These are phyloP conservation scores for Periparus ater DNA, from an alignment of 2,797 vertebrate genomes.

Conservation along the genomic window DNA sequence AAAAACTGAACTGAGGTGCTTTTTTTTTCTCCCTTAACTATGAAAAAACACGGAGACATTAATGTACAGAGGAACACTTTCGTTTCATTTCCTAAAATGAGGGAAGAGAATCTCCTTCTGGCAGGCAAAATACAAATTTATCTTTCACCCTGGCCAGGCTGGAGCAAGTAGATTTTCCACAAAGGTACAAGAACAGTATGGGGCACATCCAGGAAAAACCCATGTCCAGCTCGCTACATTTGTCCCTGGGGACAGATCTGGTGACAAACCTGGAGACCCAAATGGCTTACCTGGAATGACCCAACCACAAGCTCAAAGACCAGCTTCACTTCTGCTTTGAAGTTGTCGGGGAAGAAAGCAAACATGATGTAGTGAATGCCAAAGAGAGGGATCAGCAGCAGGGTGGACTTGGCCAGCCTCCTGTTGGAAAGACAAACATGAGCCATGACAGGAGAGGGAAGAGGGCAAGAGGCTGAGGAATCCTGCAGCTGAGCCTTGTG, in stretches of 20 bases:
- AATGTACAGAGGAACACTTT: neutral
- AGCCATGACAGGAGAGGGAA: neutral
- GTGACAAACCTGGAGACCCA: neutral
- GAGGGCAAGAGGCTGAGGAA: neutral
- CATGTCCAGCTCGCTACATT: rapidly evolving
- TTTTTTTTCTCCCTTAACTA: neutral
- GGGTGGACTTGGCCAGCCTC: conserved; percentile 93
- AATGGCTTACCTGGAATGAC: conserved; percentile 90
- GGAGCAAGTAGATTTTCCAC: neutral
- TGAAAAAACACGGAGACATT: neutral
- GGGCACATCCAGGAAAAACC: neutral
- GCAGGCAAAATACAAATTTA: neutral
- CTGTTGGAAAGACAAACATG: conserved; percentile 74
- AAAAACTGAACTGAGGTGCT: neutral
- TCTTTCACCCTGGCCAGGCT: neutral
- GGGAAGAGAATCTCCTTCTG: neutral
- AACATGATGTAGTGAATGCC: conserved; percentile 95
- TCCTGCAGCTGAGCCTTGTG: neutral
- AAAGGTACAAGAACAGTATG: neutral
- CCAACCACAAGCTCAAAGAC: conserved; percentile 93
- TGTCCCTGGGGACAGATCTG: neutral
- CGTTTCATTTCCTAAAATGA: neutral
- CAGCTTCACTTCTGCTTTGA: conserved; percentile 83
- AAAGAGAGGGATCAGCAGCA: conserved; percentile 95
- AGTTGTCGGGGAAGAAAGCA: conserved; percentile 92